These are phyloP conservation scores for Notarius quadriscutis DNA, from an alignment of 2,113 vertebrate genomes.

Conservation along the genomic window DNA sequence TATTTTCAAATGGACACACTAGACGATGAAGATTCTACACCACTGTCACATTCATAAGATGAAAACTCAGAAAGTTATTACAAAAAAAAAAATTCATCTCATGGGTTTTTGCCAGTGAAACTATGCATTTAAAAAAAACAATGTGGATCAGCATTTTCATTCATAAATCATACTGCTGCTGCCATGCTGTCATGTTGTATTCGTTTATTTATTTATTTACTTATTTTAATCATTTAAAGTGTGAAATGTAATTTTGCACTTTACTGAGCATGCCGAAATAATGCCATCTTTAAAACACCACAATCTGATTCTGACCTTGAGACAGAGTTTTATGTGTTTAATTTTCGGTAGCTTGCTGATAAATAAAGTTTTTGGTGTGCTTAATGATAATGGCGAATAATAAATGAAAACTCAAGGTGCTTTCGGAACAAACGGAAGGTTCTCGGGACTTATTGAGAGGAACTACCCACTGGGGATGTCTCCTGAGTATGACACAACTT, in stretches of 20 bases:
- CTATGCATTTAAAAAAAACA: no score
- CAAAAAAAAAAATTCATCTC: no score
- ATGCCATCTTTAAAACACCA: neutral
- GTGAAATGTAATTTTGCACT: neutral
- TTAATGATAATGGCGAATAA: neutral
- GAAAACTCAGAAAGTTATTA: neutral
- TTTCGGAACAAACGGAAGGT: no score
- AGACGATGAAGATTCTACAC: neutral
- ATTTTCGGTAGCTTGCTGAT: neutral
- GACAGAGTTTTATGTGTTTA: neutral
- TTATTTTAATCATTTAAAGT: no score
- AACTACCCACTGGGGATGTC: no score
- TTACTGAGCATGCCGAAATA: neutral
- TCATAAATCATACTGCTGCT: no score
- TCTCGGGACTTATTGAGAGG: no score
- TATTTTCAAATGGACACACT: neutral
- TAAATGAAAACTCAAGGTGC: neutral
- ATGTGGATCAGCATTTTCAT: no score
- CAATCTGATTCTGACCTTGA: neutral
- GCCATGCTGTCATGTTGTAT: no score
- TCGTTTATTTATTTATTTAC: no score
- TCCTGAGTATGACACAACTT: no score
- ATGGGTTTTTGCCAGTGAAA: no score
- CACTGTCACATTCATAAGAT: neutral
- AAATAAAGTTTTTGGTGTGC: neutral